These are phyloP conservation scores for Scartelaos histophorus DNA, from an alignment of 2,113 vertebrate genomes.

Conservation along the genomic window DNA sequence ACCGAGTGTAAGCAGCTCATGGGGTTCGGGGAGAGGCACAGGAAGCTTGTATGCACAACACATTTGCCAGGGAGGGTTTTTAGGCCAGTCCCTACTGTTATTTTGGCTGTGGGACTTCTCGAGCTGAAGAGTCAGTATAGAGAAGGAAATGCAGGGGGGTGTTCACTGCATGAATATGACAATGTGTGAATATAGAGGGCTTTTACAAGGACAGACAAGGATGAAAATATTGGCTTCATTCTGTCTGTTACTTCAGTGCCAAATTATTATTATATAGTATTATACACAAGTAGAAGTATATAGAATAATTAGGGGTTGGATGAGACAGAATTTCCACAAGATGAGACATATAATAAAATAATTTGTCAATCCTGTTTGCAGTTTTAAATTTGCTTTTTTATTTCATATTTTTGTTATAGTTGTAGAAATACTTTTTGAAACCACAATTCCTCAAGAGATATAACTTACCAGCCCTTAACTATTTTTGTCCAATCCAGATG, in stretches of 20 bases:
- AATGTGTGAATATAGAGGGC: constrained; percentile 85
- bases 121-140: constrained; percentile 59
- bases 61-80: constrained; percentile 14
- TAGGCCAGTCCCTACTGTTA: constrained; percentile 73
- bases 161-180: constrained; percentile 71
- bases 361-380: too few species aligned
- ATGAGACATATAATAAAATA: too few species aligned
- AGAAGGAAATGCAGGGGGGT: constrained; percentile 22
- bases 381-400: too few species aligned
- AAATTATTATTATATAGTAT: too few species aligned
- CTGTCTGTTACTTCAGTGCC: background rate
- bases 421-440: too few species aligned
- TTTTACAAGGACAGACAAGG: constrained; percentile 32
- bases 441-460: too few species aligned
- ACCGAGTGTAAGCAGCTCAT: constrained; percentile 74
- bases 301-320: too few species aligned
- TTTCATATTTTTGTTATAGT: too few species aligned
- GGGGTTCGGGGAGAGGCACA: constrained; percentile 7
- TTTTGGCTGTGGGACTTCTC: constrained; percentile 59
- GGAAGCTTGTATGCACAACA: constrained; percentile 31
- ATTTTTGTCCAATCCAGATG: too few species aligned
- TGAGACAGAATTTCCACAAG: too few species aligned
- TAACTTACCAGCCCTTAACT: too few species aligned
- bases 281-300: too few species aligned
- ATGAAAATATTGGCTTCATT: background rate